Base-by-base conservation (phyloP, 2,888 invertebrate genomes). In the Catocala fraxini region DNA sequence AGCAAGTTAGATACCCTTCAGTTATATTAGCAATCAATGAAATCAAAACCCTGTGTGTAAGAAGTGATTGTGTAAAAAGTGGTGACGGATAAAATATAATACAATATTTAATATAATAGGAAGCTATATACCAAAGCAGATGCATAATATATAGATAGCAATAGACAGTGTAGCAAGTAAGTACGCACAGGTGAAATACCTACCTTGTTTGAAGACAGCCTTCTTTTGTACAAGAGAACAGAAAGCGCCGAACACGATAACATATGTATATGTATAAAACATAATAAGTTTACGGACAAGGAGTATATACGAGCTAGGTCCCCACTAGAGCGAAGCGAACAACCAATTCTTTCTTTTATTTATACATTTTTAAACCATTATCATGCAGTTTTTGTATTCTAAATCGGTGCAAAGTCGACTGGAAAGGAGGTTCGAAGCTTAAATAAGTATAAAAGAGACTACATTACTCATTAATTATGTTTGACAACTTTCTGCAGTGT, bases 121-220 rank as follows among this genome's bases (percentile, higher is more conserved):
- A 70, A 84, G 85, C 85, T 76, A 82, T 80, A 68, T 63, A 66
- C 78, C 70, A 79, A 85, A 85, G 84, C 83, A 65, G 74, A 80
- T 75, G 77, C 79, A 70, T 68, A 68, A 64, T 62, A 69, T 68
- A 60, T 63, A 81, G 51, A 77, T 60, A 87, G 86, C 87, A 75
- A 80, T 63, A 83, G 80, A 83, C 70, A 73, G 79, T 75, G 77
- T 85, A 85, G 87, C 83, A 6, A 58, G 51, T 42, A 51, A 77
- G 61, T 68, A 80, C 73, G 48, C 75, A 85, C 79, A 71, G 73
- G 73, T 73, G 72, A 79, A 59, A 82, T 83, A 92, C 92, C 92
- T 93, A 93, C 93, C 93, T 93, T 90, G 61, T 58, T 70, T 69
- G 87, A 75, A 87, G 86, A 77, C 88, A 83, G 88, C 87, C 73